Percentiles rank a stretch among this genome's conserved stretches.
These are phyloP conservation scores for Vultur gryphus DNA, from an alignment of 2,797 vertebrate genomes.

Conservation along the genomic window DNA sequence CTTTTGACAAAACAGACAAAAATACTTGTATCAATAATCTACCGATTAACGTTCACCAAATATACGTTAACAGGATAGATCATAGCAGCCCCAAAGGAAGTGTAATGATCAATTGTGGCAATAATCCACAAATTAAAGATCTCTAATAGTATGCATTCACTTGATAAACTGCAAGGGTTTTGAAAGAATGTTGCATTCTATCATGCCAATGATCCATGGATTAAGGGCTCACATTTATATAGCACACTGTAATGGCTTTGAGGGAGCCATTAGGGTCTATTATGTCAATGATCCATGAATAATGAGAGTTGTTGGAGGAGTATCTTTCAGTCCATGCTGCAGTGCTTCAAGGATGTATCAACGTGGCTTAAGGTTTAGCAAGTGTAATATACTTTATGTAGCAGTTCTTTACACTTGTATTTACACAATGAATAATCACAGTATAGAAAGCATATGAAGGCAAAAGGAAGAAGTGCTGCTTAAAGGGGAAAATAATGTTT, in stretches of 20 bases:
- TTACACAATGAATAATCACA: neutral
- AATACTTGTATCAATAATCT: conserved; percentile 11
- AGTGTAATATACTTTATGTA: neutral
- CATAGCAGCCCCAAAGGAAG: conserved; percentile 2
- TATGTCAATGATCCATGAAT: conserved; percentile 31
- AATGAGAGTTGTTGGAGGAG: neutral
- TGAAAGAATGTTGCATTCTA: neutral
- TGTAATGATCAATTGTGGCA: conserved; percentile 17
- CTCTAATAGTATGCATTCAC: neutral
- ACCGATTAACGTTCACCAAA: neutral
- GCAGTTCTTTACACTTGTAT: neutral
- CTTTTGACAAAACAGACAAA: neutral
- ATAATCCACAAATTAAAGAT: conserved; percentile 27
- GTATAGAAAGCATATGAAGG: neutral
- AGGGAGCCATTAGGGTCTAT: neutral
- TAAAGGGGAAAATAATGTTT: neutral
- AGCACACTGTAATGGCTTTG: conserved; percentile 11
- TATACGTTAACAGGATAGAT: neutral
- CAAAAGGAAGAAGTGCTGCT: neutral
- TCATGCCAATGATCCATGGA: conserved; percentile 24
- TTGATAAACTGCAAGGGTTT: conserved; percentile 21
- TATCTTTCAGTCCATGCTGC: neutral
- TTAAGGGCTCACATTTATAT: conserved; percentile 19
- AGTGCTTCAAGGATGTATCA: neutral
- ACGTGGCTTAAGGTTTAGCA: neutral